Evolutionary conservation across 2,797 vertebrate genomes (phyloP).

Genomic region (Peromyscus aztecus): DNA sequence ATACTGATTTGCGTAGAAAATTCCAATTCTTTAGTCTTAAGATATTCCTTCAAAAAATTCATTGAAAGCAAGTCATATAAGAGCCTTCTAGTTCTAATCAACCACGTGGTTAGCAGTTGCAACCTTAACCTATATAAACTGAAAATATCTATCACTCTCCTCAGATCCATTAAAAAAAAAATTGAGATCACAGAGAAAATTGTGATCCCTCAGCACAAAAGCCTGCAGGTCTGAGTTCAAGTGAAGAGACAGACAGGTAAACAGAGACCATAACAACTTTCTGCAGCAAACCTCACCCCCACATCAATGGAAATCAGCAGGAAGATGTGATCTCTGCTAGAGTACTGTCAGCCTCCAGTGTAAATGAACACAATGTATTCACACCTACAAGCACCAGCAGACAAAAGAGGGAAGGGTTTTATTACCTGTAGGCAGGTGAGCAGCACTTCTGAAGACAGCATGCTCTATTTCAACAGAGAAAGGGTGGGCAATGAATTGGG

Average conservation of each 20-base stretch:
- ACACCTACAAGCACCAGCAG: background rate
- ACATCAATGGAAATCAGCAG: background rate
- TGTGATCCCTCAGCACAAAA: background rate
- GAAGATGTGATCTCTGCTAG: background rate
- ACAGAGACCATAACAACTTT: background rate
- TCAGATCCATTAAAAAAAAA: background rate
- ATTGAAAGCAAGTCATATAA: background rate
- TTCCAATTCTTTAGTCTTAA: background rate
- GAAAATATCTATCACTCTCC: background rate
- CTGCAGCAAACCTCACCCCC: background rate
- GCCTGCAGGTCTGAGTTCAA: background rate
- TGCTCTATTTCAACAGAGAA: background rate
- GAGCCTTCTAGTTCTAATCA: background rate
- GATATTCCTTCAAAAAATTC: constrained; percentile 1
- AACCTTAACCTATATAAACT: background rate
- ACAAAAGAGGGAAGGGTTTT: background rate
- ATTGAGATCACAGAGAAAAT: background rate
- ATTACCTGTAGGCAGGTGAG: background rate
- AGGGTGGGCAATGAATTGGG: too few species aligned
- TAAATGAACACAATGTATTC: background rate
- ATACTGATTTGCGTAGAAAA: background rate
- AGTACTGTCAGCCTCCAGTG: background rate
- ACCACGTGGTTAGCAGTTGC: background rate
- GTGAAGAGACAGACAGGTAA: background rate
- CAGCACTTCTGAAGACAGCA: background rate